A percentile compares a stretch with the other conserved stretches of the same genome.
Evolutionary conservation across 1,140 invertebrate genomes (phyloP).

Genomic region (Mylabris phalerata): DNA sequence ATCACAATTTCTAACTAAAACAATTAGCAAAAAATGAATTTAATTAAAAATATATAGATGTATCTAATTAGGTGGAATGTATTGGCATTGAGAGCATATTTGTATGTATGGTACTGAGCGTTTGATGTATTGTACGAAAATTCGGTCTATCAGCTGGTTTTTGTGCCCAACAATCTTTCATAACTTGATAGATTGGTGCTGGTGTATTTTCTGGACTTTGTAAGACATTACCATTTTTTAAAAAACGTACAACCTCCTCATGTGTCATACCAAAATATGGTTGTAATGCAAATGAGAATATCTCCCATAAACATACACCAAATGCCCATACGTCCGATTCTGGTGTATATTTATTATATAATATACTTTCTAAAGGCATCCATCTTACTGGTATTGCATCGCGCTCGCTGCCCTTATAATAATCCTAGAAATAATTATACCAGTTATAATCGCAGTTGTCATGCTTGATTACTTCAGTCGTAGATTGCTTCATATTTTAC

Average conservation of each 20-base stretch:
- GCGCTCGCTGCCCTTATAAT: constrained; percentile 88
- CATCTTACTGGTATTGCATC: constrained; percentile 90
- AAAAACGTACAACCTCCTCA: constrained; percentile 88
- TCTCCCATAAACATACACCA: constrained; percentile 90
- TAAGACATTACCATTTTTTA: constrained; percentile 85
- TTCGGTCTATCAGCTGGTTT: constrained; percentile 77
- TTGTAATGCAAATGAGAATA: constrained; percentile 88
- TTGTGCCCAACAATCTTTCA: constrained; percentile 88
- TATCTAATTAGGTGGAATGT: constrained; percentile 1
- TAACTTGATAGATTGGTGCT: constrained; percentile 81
- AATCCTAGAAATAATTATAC: constrained; percentile 52
- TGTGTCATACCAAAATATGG: constrained; percentile 94
- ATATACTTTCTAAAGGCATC: constrained; percentile 93
- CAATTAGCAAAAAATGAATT: not conserved
- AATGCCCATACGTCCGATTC: constrained; percentile 93
- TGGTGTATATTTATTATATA: constrained; percentile 89
- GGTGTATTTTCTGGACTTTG: constrained; percentile 86
- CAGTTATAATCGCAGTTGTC: too few species aligned
- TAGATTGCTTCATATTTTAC: too few species aligned
- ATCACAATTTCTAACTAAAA: constrained; percentile 10
- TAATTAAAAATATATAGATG: not conserved
- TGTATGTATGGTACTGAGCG: constrained; percentile 47
- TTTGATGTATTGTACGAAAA: constrained; percentile 69
- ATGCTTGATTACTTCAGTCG: too few species aligned
- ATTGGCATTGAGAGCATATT: constrained; percentile 24